Evolutionary conservation across 2,113 vertebrate species (phyloP).

Genomic region (Labrus mixtus): DNA sequence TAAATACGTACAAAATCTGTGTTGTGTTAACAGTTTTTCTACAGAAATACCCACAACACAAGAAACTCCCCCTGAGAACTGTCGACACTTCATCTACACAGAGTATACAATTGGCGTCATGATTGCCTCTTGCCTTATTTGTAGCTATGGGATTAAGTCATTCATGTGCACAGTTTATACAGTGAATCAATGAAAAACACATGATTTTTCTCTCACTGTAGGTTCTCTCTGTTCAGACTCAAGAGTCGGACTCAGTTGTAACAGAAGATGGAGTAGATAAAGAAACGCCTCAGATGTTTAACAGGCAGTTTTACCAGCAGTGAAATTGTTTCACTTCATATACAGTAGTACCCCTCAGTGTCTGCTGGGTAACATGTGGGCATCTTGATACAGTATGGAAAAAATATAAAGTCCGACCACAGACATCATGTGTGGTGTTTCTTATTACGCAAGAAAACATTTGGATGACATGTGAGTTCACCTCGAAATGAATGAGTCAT

Average conservation of each 20-base stretch:
- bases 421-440: slow-evolving; percentile 35
- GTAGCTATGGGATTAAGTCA: slow-evolving; percentile 63
- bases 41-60: slow-evolving; percentile 65
- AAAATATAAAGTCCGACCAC: slow-evolving; percentile 64
- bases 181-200: slow-evolving; percentile 55
- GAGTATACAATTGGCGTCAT: slow-evolving; percentile 51
- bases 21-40: slow-evolving; percentile 67
- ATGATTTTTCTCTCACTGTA: slow-evolving; percentile 49
- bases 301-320: slow-evolving; percentile 71
- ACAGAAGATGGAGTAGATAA: slow-evolving; percentile 64
- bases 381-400: slow-evolving; percentile 67
- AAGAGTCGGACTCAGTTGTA: slow-evolving; percentile 54
- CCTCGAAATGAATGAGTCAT: slow-evolving; percentile 52
- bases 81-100: slow-evolving; percentile 58
- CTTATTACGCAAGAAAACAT: slow-evolving; percentile 63
- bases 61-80: slow-evolving; percentile 66
- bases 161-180: slow-evolving; percentile 49
- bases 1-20: slow-evolving; percentile 66
- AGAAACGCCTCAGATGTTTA: slow-evolving; percentile 75
- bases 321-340: slow-evolving; percentile 60
- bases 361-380: slow-evolving; percentile 69
- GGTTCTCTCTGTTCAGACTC: slow-evolving; percentile 50
- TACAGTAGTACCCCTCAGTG: slow-evolving; percentile 57
- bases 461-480: slow-evolving; percentile 72
- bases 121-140: slow-evolving; percentile 55